A percentile compares a stretch with the other conserved stretches of the same genome.
phyloP scores from a whole-genome alignment of 2,797 vertebrate species.

The Lithobates sylvaticus region DNA sequence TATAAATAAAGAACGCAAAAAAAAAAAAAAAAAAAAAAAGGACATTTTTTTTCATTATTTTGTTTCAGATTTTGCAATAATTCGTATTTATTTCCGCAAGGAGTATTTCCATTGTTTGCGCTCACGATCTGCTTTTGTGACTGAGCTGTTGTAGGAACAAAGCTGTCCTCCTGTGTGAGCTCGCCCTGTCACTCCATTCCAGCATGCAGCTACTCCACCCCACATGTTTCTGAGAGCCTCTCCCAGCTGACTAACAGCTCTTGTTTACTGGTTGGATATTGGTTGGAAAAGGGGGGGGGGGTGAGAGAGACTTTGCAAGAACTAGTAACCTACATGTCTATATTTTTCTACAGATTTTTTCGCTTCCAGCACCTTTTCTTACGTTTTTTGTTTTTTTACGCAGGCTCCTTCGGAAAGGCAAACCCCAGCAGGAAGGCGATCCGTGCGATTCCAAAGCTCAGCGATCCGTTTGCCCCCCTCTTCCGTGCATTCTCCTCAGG shows the following conservation, averaged over 20 bases:
- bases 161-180: background rate
- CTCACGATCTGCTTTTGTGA: background rate
- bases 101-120: too few species aligned
- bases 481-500: background rate
- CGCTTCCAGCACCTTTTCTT: slow-evolving; percentile 58
- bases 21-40: too few species aligned
- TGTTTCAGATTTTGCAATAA: too few species aligned
- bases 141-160: too few species aligned
- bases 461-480: background rate
- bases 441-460: background rate
- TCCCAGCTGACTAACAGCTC: slow-evolving; percentile 85
- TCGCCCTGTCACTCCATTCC: slow-evolving; percentile 35
- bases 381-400: slow-evolving; percentile 36
- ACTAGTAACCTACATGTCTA: slow-evolving; percentile 74
- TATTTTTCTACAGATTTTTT: slow-evolving; percentile 70
- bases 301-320: slow-evolving; percentile 75
- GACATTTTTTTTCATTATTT: too few species aligned
- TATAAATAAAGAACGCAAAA: too few species aligned
- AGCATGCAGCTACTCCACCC: slow-evolving; percentile 61
- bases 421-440: background rate
- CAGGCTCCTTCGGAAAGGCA: background rate
- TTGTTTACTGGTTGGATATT: slow-evolving; percentile 86
- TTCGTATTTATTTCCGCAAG: too few species aligned
- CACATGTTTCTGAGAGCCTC: slow-evolving; percentile 70
- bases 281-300: slow-evolving; percentile 65